Conservation (phyloP, 2,113 vertebrate species). For the Paradisaea rubra region DNA sequence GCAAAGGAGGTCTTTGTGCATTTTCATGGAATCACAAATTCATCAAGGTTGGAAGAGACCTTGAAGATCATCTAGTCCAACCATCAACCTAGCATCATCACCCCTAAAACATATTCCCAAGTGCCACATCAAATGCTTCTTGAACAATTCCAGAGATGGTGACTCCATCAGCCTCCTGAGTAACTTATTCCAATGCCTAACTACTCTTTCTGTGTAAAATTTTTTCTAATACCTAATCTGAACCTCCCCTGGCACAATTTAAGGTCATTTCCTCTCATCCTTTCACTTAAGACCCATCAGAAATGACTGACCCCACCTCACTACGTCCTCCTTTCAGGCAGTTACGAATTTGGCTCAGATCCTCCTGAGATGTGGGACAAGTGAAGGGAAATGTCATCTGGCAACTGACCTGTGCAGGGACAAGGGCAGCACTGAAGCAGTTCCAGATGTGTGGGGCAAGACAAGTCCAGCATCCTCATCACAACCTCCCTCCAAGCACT, state of each 20-base stretch:
- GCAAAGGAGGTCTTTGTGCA: neutral
- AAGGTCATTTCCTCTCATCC: neutral
- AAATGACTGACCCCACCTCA: neutral
- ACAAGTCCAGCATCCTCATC: neutral
- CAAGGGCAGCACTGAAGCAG: neutral
- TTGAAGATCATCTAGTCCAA: neutral
- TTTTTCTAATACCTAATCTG: neutral
- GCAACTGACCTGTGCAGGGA: neutral
- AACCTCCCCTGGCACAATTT: neutral
- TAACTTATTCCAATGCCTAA: neutral
- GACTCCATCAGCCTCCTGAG: neutral
- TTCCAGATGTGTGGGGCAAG: neutral
- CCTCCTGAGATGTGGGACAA: neutral
- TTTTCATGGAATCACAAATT: neutral
- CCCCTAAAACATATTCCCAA: neutral
- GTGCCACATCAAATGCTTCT: neutral
- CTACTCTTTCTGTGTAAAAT: neutral
- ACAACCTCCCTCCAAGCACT: neutral
- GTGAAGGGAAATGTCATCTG: neutral
- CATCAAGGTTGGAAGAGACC: neutral
- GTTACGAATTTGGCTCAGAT: neutral
- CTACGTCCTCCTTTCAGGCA: neutral
- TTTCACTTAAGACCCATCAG: neutral
- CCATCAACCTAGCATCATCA: neutral
- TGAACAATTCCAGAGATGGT: neutral